A percentile compares a stretch with the other conserved stretches of the same genome.
Evolutionary conservation across 2,888 invertebrate genomes (phyloP).

Genomic region (Pseudoips prasinana): DNA sequence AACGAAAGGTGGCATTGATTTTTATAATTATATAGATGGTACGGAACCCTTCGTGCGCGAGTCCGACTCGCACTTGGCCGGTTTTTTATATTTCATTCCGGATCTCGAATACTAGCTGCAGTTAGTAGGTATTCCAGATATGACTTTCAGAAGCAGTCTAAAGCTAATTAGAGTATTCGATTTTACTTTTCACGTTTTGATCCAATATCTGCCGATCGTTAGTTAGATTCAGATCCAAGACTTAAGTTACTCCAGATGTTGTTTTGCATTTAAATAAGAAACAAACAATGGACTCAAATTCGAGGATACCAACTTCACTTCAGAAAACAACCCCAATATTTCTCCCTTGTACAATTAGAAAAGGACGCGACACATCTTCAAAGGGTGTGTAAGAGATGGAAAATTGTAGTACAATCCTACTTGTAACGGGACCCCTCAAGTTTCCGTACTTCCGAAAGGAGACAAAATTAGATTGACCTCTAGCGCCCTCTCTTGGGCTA

Average conservation of each 20-base stretch:
- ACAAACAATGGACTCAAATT: conserved; percentile 41
- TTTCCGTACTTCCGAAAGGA: conserved; percentile 64
- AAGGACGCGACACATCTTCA: conserved; percentile 30
- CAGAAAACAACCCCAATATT: conserved; percentile 47
- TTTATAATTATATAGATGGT: too few species aligned
- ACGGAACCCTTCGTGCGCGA: too few species aligned
- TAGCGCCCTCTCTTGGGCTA: conserved; percentile 33
- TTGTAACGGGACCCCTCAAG: conserved; percentile 60
- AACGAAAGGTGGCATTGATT: too few species aligned
- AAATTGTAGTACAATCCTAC: conserved; percentile 20
- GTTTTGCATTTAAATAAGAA: conserved; percentile 47
- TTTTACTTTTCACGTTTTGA: too few species aligned
- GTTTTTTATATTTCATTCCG: too few species aligned
- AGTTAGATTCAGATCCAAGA: too few species aligned
- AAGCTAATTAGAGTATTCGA: too few species aligned
- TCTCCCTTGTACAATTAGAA: conserved; percentile 53
- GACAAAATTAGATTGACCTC: conserved; percentile 50
- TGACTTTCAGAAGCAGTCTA: too few species aligned
- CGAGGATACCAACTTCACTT: conserved; percentile 52
- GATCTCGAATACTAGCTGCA: too few species aligned
- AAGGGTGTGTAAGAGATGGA: conserved; percentile 41
- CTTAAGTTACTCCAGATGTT: conserved; percentile 39
- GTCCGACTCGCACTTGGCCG: too few species aligned
- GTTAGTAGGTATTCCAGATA: too few species aligned
- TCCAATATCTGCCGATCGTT: too few species aligned